Evolutionary conservation across 2,113 vertebrate species (phyloP).

Genomic region (Myrmophylax atrothorax): DNA sequence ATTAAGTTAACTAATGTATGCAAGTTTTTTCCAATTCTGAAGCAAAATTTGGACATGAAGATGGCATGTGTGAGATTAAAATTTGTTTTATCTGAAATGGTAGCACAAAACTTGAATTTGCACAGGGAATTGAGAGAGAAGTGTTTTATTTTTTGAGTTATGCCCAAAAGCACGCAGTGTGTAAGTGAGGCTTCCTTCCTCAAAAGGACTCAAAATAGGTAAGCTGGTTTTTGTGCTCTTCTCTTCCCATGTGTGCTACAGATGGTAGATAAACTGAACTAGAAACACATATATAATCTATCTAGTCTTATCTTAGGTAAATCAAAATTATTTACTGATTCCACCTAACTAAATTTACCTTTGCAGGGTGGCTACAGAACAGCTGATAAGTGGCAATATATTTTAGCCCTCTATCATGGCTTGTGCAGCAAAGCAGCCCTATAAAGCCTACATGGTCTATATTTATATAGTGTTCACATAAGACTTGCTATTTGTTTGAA

Average conservation of each 20-base stretch:
- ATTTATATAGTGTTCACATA: conserved; percentile 24
- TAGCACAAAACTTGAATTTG: neutral
- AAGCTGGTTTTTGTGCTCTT: neutral
- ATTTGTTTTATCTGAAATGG: neutral
- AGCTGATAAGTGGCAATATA: neutral
- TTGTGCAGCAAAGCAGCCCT: neutral
- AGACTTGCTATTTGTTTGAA: conserved; percentile 41
- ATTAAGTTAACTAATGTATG: neutral
- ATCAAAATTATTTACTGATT: neutral
- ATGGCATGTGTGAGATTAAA: neutral
- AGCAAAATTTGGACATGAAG: neutral
- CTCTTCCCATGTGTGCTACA: neutral
- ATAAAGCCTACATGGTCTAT: neutral
- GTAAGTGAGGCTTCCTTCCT: neutral
- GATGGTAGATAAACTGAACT: neutral
- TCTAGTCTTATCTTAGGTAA: neutral
- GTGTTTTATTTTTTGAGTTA: neutral
- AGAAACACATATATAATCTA: neutral
- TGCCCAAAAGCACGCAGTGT: neutral
- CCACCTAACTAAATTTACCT: neutral
- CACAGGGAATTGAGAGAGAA: neutral
- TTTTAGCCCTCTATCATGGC: neutral
- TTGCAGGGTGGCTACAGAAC: neutral
- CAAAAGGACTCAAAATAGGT: neutral
- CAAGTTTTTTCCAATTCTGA: neutral